Evolutionary conservation across 2,113 vertebrate genomes (phyloP).

Genomic region (Passer domesticus): DNA sequence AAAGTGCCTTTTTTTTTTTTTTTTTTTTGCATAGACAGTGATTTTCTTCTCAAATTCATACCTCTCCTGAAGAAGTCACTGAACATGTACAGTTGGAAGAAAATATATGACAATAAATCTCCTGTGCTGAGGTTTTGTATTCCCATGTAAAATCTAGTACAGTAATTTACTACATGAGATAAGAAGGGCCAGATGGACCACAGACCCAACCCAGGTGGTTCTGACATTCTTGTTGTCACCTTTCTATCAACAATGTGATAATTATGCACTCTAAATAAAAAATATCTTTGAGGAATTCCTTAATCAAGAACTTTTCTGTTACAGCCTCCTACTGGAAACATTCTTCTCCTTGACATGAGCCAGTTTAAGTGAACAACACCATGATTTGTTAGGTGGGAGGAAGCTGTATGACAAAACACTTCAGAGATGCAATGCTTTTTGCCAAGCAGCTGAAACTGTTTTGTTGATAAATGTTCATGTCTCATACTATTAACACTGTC

Average conservation of each 20-base stretch:
- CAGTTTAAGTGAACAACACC: constrained; percentile 62
- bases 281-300: constrained; percentile 42
- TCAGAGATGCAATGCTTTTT: constrained; percentile 61
- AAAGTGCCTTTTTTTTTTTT: not conserved
- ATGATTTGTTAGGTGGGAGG: constrained; percentile 75
- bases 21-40: not conserved
- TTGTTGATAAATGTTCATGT: constrained; percentile 67
- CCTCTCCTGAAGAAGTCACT: not conserved
- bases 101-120: not conserved
- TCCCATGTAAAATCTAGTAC: not conserved
- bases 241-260: constrained; percentile 30
- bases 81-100: not conserved
- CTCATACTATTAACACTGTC: constrained; percentile 49
- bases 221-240: not conserved
- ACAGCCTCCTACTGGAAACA: constrained; percentile 46
- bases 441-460: constrained; percentile 68
- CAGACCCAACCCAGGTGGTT: not conserved
- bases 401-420: constrained; percentile 60
- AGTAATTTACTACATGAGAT: not conserved
- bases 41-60: not conserved
- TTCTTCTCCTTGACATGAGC: constrained; percentile 45
- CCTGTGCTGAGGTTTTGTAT: not conserved
- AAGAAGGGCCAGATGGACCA: not conserved
- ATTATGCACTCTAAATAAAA: constrained; percentile 31
- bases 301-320: constrained; percentile 30